Base-by-base conservation (phyloP, 2,113 vertebrate species). In the Nyctereutes procyonoides region DNA sequence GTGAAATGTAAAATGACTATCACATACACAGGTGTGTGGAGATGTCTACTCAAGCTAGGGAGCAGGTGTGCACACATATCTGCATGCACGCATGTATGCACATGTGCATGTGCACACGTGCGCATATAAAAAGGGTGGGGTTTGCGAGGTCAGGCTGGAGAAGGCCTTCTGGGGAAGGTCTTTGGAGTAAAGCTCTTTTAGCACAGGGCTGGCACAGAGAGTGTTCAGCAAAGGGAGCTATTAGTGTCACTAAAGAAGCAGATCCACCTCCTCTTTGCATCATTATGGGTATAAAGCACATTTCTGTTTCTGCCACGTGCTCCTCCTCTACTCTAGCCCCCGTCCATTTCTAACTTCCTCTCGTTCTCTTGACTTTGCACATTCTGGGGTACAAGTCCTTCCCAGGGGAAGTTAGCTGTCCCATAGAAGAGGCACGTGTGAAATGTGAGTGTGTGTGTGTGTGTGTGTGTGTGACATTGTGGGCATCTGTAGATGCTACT, bases 1-100 rank as follows among this genome's bases (percentile, higher is more conserved):
- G 97, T 95, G 95, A 98, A 98, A 98, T 97, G 98, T 96, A 94
- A 97, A 98, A 79, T 98, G 98, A 96, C 84, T 74, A 92, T 97
- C 98, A 98, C 98, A 89, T 95, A 97, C 93, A 98, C 56, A 95
- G 93, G 97, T 81, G 94, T 73, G 74, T 96, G 87, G 90, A 98
- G 97, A 97, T 63, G 7, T 82, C 96, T 84, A 62, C 89, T 26
- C 28, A 38, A 56, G 35, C 62, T 48, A 15, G 30, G 38, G 14
- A 5, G 24, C 32, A 20, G 24, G 10, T 58, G 38, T 28, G 20
- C 11, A 28, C 11, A 9, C 13, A 9, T 76, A 8, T 16, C 24
- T 28, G 32, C 8, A 32, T 69, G 32, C 65, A n/a, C n/a, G 16
- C 65, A n/a, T n/a, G 38, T 51, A 51, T 63, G 63, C 65, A 76